These are phyloP conservation scores for Hydrozoanthus tunicans DNA, from an alignment of 64 coral and sea anemone genomes.

Conservation along the genomic window DNA sequence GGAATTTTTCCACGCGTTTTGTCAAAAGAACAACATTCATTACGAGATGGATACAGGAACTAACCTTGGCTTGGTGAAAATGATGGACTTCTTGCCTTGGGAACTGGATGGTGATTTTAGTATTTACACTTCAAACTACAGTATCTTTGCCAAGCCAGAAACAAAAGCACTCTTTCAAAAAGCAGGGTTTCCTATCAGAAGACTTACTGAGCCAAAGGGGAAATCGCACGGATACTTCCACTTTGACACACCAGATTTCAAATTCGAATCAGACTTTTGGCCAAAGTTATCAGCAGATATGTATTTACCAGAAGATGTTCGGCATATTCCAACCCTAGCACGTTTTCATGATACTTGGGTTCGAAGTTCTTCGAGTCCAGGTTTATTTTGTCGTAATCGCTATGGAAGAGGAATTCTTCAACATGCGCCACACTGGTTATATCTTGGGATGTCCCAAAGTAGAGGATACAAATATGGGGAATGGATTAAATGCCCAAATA, in stretches of 20 bases:
- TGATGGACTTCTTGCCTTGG: constrained; percentile 38
- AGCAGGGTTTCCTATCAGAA: neutral
- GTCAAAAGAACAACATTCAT: constrained; percentile 10
- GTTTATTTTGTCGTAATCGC: constrained; percentile 12
- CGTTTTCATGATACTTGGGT: constrained; percentile 28
- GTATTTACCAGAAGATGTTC: neutral
- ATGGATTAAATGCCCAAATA: neutral
- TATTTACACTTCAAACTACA: neutral
- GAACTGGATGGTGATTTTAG: neutral
- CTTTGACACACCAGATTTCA: neutral
- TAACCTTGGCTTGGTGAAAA: constrained; percentile 24
- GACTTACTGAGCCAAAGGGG: neutral
- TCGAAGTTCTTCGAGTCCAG: constrained; percentile 19
- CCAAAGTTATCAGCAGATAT: neutral
- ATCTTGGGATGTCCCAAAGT: neutral
- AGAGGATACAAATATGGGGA: neutral
- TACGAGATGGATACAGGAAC: constrained; percentile 52
- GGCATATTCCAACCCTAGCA: neutral
- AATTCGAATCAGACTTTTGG: neutral
- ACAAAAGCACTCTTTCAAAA: neutral
- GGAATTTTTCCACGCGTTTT: neutral
- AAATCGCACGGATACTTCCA: neutral
- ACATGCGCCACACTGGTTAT: neutral
- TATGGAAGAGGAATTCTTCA: constrained; percentile 21
- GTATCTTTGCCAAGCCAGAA: constrained; percentile 2